Conservation (phyloP, 1,140 invertebrate genomes). For the Akabosia matsudoensis region DNA sequence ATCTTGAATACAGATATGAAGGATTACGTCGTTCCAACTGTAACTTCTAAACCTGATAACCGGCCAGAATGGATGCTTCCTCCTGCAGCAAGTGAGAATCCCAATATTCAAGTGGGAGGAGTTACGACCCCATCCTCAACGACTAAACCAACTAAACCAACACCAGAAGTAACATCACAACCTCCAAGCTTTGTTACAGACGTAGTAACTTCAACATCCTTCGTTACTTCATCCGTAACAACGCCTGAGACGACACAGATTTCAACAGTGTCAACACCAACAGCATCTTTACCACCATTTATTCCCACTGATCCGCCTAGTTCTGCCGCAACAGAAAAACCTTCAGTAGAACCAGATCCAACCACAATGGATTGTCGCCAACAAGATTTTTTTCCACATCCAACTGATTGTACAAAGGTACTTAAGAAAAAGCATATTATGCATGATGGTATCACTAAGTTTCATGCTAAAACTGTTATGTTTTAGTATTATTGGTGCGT, state of each 20-base stretch:
- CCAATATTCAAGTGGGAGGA: neutral
- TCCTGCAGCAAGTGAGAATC: slow-evolving; percentile 31
- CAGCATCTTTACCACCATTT: neutral
- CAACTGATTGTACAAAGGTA: slow-evolving; percentile 7
- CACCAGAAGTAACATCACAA: neutral
- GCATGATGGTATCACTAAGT: neutral
- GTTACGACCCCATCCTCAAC: neutral
- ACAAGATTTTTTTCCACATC: slow-evolving; percentile 22
- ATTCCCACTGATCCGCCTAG: neutral
- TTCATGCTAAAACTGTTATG: slow-evolving; percentile 19
- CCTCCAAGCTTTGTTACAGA: neutral
- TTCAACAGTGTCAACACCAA: neutral
- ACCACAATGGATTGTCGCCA: neutral
- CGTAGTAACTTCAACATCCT: neutral
- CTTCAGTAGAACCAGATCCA: neutral
- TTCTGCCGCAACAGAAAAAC: neutral
- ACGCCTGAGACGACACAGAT: neutral
- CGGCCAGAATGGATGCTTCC: slow-evolving; percentile 31
- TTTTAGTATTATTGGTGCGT: slow-evolving; percentile 75
- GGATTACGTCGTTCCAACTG: slow-evolving; percentile 2
- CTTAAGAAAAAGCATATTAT: no score
- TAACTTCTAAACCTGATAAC: slow-evolving; percentile 29
- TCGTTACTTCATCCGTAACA: neutral
- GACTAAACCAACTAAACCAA: neutral
- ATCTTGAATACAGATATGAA: neutral